Evolutionary conservation across 2,113 vertebrate species (phyloP).

Genomic region (Anas platyrhynchos): DNA sequence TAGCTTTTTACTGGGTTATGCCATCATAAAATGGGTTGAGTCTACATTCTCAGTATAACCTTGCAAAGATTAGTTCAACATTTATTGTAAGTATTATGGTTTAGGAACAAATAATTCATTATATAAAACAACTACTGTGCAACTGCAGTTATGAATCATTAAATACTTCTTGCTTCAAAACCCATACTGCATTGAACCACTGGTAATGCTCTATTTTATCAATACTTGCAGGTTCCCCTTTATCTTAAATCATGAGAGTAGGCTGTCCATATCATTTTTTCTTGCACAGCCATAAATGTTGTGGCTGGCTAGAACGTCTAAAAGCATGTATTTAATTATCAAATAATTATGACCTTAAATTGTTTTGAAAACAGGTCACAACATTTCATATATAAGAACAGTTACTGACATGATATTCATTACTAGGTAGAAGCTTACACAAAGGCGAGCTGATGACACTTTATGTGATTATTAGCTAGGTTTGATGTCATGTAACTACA

Average conservation of each 20-base stretch:
- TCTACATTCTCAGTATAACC: not conserved
- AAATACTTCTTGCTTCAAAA: conserved; percentile 1
- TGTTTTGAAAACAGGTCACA: not conserved
- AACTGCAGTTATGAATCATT: not conserved
- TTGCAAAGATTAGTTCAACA: not conserved
- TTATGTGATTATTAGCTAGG: not conserved
- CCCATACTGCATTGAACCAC: not conserved
- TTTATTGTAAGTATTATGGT: not conserved
- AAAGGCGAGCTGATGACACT: not conserved
- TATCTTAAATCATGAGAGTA: not conserved
- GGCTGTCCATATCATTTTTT: not conserved
- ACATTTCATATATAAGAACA: not conserved
- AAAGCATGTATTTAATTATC: not conserved
- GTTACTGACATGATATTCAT: not conserved
- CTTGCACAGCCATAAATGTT: not conserved
- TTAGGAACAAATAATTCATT: not conserved
- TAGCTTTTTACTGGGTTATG: not conserved
- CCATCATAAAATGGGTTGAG: not conserved
- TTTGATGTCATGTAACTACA: not conserved
- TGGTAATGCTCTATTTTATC: not conserved
- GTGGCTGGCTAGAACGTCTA: not conserved
- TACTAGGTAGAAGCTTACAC: not conserved
- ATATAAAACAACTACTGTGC: not conserved
- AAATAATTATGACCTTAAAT: not conserved
- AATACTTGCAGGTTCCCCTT: not conserved